These are phyloP conservation scores for Noturus placidus DNA, from an alignment of 2,113 vertebrate genomes.

Conservation along the genomic window DNA sequence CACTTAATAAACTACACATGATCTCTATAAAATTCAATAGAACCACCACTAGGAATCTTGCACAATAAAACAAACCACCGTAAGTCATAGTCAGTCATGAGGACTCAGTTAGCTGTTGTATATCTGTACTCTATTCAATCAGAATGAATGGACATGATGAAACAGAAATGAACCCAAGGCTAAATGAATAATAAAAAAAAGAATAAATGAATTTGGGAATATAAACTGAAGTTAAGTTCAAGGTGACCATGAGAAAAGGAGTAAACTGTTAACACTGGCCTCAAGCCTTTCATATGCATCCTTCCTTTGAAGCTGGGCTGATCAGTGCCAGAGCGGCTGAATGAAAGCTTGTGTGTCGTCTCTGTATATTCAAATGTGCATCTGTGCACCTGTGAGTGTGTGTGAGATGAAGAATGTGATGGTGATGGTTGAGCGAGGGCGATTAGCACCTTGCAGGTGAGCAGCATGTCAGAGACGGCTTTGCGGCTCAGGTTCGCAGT, in stretches of 20 bases:
- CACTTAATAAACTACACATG: neutral
- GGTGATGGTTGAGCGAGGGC: constrained; percentile 34
- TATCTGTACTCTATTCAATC: neutral
- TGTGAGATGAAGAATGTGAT: constrained; percentile 43
- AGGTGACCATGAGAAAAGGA: constrained; percentile 57
- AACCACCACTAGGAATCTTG: neutral
- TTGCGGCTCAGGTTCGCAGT: constrained; percentile 98
- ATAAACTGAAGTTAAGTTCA: neutral
- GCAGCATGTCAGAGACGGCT: constrained; percentile 92
- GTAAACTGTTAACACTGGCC: constrained; percentile 55
- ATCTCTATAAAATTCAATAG: neutral
- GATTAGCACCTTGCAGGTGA: constrained; percentile 81
- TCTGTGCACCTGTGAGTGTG: constrained; percentile 9
- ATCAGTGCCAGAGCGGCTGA: neutral
- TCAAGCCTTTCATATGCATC: constrained; percentile 51
- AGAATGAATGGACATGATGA: neutral
- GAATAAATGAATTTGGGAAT: neutral
- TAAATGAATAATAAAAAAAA: neutral
- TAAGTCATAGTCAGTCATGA: neutral
- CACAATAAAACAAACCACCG: neutral
- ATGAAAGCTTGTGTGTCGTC: constrained; percentile 10
- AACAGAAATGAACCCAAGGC: neutral
- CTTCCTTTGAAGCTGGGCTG: constrained; percentile 11
- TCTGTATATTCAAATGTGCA: constrained; percentile 44
- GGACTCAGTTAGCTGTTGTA: neutral